Conservation (phyloP, 2,888 invertebrate genomes). For the Acanthosepion pharaonis region DNA sequence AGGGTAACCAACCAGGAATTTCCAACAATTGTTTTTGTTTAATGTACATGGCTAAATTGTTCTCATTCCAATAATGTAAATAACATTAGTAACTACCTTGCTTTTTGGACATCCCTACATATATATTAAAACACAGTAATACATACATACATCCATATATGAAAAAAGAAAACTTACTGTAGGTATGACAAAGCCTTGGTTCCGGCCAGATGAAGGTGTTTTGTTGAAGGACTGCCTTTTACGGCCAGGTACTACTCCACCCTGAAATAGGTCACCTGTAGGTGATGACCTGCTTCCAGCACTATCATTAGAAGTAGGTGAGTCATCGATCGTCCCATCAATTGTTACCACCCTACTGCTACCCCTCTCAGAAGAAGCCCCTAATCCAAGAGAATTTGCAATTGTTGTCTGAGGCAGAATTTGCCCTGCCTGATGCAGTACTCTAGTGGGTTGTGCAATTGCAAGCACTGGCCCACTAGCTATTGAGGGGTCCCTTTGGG, state of each 20-base stretch:
- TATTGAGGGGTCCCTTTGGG: neutral
- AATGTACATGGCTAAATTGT: no score
- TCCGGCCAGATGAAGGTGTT: conserved; percentile 38
- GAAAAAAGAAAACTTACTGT: neutral
- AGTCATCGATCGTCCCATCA: neutral
- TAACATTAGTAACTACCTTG: no score
- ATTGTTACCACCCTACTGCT: neutral
- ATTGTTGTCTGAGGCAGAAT: neutral
- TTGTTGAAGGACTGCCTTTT: conserved; percentile 35
- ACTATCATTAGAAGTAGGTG: neutral
- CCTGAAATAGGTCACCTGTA: neutral
- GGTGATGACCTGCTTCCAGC: neutral
- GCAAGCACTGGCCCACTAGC: neutral
- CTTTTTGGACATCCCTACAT: no score
- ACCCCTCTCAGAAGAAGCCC: neutral
- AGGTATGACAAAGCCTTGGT: conserved; percentile 35
- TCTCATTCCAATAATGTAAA: no score
- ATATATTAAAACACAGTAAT: no score
- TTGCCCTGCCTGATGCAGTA: neutral
- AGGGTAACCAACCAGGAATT: no score
- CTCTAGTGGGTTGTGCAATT: neutral
- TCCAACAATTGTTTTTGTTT: no score
- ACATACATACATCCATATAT: no score
- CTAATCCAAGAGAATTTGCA: neutral
- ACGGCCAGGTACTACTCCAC: neutral